phyloP scores from a whole-genome alignment of 2,797 vertebrate genomes.

The Phoebastria nigripes region DNA sequence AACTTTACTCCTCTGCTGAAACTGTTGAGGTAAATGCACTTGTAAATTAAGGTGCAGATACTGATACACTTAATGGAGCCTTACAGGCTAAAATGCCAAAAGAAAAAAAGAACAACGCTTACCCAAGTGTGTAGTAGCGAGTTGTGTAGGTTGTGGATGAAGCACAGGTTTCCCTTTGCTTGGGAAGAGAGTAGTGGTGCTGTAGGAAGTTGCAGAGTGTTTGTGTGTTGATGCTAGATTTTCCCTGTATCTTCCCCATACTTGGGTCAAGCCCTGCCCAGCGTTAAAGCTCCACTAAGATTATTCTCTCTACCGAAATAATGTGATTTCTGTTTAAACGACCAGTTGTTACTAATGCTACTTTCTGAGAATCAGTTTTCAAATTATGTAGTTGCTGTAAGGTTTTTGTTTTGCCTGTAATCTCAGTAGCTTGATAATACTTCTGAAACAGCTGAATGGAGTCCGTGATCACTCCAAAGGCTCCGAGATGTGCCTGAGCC shows the following conservation, averaged over 20 bases:
- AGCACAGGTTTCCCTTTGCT: neutral
- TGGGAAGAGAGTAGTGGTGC: neutral
- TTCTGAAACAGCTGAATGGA: neutral
- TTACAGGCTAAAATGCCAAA: neutral
- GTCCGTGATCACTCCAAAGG: neutral
- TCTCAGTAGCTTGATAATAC: neutral
- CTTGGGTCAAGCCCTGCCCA: slow-evolving; percentile 15
- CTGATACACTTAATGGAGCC: neutral
- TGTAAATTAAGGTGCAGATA: neutral
- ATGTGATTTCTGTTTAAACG: neutral
- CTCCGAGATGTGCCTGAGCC: neutral
- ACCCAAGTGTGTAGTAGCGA: fast-evolving
- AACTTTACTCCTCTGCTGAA: neutral
- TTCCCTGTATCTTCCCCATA: slow-evolving; percentile 25
- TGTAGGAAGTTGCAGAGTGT: slow-evolving; percentile 16
- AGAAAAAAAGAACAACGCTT: neutral
- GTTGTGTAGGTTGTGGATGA: neutral
- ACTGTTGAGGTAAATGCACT: neutral
- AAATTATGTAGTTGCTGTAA: neutral
- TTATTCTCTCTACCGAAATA: neutral
- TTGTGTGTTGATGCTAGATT: slow-evolving; percentile 11
- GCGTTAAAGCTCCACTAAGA: neutral
- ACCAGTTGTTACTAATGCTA: neutral
- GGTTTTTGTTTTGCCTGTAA: neutral
- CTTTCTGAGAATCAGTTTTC: neutral